Evolutionary conservation across 2,113 vertebrate species (phyloP).

Genomic region (Spilogale gracilis): DNA sequence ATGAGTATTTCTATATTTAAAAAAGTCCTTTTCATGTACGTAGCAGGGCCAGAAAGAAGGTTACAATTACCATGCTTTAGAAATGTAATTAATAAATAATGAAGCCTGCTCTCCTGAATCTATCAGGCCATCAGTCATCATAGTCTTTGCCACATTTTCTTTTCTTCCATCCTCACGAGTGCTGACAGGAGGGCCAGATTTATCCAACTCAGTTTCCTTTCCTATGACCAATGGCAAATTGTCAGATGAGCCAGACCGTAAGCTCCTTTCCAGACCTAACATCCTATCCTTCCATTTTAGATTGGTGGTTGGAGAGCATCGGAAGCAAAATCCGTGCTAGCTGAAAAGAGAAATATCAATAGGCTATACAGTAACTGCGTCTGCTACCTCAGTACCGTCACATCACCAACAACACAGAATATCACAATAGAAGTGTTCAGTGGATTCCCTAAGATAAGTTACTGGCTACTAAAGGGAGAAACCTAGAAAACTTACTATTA

Average conservation of each 20-base stretch:
- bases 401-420: not conserved
- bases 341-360: not conserved
- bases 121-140: not conserved
- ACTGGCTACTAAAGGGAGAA: not conserved
- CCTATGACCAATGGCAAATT: not conserved
- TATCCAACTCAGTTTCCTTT: not conserved
- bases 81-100: not conserved
- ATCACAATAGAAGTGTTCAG: not conserved
- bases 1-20: not conserved
- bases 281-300: not conserved
- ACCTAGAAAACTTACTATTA: not conserved
- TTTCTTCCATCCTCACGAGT: not conserved
- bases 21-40: not conserved
- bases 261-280: not conserved
- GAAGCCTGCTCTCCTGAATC: not conserved
- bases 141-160: not conserved
- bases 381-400: not conserved
- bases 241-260: not conserved
- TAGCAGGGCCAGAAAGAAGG: not conserved
- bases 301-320: not conserved
- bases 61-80: not conserved
- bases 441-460: not conserved
- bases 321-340: not conserved
- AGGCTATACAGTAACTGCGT: not conserved
- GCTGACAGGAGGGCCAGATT: not conserved